These are phyloP conservation scores for Merluccius polli DNA, from an alignment of 2,797 vertebrate genomes.

Conservation along the genomic window DNA sequence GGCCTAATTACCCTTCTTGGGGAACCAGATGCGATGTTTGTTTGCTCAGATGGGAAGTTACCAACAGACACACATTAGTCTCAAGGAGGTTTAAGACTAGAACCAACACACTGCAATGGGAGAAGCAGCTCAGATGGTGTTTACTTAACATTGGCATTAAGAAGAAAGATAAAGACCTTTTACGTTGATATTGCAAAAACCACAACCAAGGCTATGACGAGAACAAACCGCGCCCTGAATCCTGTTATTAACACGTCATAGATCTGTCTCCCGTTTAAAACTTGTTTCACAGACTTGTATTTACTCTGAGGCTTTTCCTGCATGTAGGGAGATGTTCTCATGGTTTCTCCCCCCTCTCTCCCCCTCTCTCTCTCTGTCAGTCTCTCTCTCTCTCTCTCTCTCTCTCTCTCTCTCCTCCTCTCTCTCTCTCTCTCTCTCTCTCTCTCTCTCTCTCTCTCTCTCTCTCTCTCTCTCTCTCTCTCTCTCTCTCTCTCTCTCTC, in stretches of 20 bases:
- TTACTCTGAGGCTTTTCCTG: background rate
- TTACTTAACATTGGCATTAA: no score
- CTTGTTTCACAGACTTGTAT: background rate
- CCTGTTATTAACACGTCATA: background rate
- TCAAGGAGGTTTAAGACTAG: background rate
- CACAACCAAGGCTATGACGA: background rate
- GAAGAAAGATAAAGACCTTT: background rate
- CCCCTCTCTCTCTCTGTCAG: slow-evolving; percentile 14
- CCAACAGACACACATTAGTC: background rate
- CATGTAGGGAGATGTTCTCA: background rate
- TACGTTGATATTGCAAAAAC: background rate
- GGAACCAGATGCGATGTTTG: background rate
- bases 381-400: slow-evolving; percentile 5
- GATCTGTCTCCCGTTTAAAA: background rate
- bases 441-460: slow-evolving; percentile 1
- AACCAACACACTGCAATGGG: background rate
- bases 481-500: slow-evolving; percentile 8
- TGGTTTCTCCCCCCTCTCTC: background rate
- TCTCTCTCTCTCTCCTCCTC: slow-evolving; percentile 1
- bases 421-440: slow-evolving; percentile 1
- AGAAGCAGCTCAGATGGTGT: no score
- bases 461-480: slow-evolving; percentile 9
- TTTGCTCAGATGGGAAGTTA: background rate
- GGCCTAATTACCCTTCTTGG: background rate
- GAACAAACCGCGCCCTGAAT: background rate